Base-by-base conservation (phyloP, 2,888 invertebrate genomes). In the Heliconius hortense region DNA sequence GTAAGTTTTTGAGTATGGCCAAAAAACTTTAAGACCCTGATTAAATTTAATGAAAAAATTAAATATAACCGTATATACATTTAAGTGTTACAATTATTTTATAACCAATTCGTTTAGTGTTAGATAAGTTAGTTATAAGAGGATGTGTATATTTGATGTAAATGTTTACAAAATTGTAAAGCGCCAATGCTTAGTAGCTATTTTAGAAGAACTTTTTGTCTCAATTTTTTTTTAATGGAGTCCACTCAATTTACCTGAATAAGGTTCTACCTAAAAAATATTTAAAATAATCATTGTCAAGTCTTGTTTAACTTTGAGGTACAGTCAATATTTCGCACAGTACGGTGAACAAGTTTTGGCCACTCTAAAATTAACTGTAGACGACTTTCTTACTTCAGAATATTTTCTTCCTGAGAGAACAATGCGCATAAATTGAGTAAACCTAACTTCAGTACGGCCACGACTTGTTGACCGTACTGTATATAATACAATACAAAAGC, bases 41-140 rank as follows among this genome's bases (percentile, higher is more conserved):
- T 73, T 35, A 15, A 63, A 70, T 70, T 81, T 85, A 85, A 85
- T 87, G 85, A 85, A 88, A 85, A 86, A 86, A 77, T 86, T 86
- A 84, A 85, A 86, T 84, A 82, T 77, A 76, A 83, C 24, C n/a
- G 43, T 43, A 66, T 24, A 66, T 63, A 74, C 73, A 84, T 84
- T 86, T 83, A 84, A 66, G 67, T 76, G 72, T 76, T 76, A 77
- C 59, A 75, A 83, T 83, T 84, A 86, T 84, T 86, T 87, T 82
- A 84, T 82, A 84, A 85, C 71, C 39, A 79, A 79, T 77, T 77
- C 62, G 39, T 75, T 86, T 86, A 85, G 80, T 73, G 79, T 76
- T 85, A 86, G 78, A 79, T 80, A 80, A 84, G 82, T 79, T 82
- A 83, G 81, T 79, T 84, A n/a, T 78, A 84, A 77, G 76, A 71